Percentiles rank a stretch among this genome's conserved stretches.
These are phyloP conservation scores for Tupiocoris notatus DNA, from an alignment of 2,888 invertebrate genomes.

Conservation along the genomic window DNA sequence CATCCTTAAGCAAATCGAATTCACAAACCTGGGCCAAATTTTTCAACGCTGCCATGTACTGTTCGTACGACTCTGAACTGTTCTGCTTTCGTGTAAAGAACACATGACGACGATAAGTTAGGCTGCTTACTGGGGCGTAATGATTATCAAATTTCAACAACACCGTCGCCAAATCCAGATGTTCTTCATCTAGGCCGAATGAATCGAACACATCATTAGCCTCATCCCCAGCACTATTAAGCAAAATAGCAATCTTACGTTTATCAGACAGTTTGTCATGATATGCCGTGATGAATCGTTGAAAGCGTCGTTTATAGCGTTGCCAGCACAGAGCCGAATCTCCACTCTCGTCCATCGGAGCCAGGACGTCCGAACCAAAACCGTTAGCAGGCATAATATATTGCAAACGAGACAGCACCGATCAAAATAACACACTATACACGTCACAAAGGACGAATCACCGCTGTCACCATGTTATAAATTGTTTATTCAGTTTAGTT, in stretches of 20 bases:
- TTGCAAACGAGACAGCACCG: neutral
- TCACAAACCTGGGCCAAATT: neutral
- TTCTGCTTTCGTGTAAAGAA: neutral
- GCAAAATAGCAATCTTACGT: constrained; percentile 18
- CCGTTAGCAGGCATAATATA: neutral
- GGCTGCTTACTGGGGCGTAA: neutral
- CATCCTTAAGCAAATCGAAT: neutral
- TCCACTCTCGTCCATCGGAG: neutral
- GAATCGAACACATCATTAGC: constrained; percentile 16
- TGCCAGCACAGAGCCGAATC: constrained; percentile 14
- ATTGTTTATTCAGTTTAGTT: too few relatives aligned
- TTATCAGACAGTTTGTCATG: neutral
- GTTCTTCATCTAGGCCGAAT: neutral
- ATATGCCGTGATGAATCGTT: constrained; percentile 1
- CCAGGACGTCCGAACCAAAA: neutral
- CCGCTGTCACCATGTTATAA: constrained; percentile 30
- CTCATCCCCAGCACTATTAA: neutral
- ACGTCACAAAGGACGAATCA: neutral
- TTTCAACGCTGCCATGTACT: neutral
- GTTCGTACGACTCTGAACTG: neutral
- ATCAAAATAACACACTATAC: neutral
- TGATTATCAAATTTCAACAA: neutral
- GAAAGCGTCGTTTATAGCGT: constrained; percentile 1
- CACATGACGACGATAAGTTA: neutral
- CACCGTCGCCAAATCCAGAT: neutral